Conservation (phyloP, 2,113 vertebrate genomes). For the Caranx melampygus region DNA sequence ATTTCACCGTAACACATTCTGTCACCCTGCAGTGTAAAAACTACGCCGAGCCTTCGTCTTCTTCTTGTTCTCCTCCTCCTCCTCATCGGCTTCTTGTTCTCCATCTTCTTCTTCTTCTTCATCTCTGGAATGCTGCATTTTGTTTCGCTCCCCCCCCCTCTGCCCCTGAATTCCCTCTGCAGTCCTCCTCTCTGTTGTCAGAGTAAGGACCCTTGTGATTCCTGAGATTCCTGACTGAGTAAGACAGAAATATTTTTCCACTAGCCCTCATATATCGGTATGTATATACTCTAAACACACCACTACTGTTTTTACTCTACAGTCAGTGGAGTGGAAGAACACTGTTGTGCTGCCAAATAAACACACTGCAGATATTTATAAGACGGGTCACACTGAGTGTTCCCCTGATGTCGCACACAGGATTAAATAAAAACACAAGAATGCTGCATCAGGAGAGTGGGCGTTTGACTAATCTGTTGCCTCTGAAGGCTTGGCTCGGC, state of each 20-base stretch:
- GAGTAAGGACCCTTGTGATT: conserved; percentile 67
- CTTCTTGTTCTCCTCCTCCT: neutral
- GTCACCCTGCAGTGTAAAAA: conserved; percentile 33
- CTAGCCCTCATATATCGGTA: conserved; percentile 38
- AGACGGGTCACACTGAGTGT: conserved; percentile 47
- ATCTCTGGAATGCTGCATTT: conserved; percentile 46
- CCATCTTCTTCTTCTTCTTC: conserved; percentile 1
- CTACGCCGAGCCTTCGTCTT: conserved; percentile 37
- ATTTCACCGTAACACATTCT: conserved; percentile 34
- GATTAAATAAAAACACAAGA: conserved; percentile 55
- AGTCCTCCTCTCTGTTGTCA: conserved; percentile 55
- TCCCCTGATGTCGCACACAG: conserved; percentile 28
- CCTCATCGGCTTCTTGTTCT: too few relatives aligned
- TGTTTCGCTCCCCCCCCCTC: conserved; percentile 5
- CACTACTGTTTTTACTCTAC: conserved; percentile 61
- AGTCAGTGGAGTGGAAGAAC: conserved; percentile 22
- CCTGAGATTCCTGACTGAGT: conserved; percentile 65
- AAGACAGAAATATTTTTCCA: conserved; percentile 66
- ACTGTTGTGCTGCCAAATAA: conserved; percentile 62
- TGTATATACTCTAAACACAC: conserved; percentile 65
- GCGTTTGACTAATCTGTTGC: conserved; percentile 39
- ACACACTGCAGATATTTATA: conserved; percentile 58
- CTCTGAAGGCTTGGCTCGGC: conserved; percentile 46
- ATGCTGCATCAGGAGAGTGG: conserved; percentile 40
- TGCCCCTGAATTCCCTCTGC: conserved; percentile 33